Base-by-base conservation (phyloP, 2,113 vertebrate species). In the Chamaea fasciata region DNA sequence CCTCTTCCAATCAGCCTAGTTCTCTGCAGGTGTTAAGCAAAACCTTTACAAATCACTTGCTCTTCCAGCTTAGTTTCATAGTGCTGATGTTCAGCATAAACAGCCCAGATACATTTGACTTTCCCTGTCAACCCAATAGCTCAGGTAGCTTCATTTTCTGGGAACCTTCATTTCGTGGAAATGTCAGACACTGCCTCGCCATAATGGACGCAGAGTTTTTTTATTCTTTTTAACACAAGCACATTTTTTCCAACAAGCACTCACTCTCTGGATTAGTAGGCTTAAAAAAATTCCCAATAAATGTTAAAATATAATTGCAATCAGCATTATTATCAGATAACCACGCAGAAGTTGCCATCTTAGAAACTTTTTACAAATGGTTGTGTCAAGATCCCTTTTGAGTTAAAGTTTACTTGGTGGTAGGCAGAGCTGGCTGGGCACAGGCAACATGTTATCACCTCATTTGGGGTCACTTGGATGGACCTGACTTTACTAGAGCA, bases 21-120 rank as follows among this genome's bases (percentile, higher is more conserved):
- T 91, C 80, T 83, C 83, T 89, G 80, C 59, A 77, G 53, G n/a
- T 69, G 59, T 76, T 82, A 75, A 87, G 37, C 52, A 79, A 74
- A 75, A 41, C 37, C 49, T 81, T 52, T 65, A 77, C 59, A 83
- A 88, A 67, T 53, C 59, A 22, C 60, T 80, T 31, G 27, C 46
- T 83, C 26, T 80, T 50, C 46, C 59, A 92, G 20, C 41, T 33
- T 78, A 33, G 33, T 81, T 92, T 78, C 57, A 49, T 15, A 31
- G 37, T 64, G 69, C 89, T 77, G 69, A 70, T 10, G 3, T 76
- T 69, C 76, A 83, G 76, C 52, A 67, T 47, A 41, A 81, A 71
- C 30, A 83, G 27, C 27, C 20, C 53, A 73, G 76, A 20, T 33
- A 87, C 33, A 76, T 21, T 18, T 42, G 35, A 33, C 42, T 90